Percentiles rank a stretch among this genome's conserved stretches.
These are phyloP conservation scores for Xenopus borealis DNA, from an alignment of 2,113 vertebrate species.

Conservation along the genomic window DNA sequence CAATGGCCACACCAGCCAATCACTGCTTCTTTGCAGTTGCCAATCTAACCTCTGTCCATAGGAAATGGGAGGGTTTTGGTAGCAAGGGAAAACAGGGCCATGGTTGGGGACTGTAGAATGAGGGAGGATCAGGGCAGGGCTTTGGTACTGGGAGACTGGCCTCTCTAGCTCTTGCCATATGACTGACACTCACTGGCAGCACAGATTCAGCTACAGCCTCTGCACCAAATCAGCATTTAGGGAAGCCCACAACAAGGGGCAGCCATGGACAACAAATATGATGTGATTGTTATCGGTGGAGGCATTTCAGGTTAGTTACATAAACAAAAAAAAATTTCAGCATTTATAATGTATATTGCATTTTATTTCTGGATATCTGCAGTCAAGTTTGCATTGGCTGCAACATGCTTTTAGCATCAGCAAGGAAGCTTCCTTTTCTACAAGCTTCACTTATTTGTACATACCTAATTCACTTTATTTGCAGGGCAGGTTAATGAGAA, in stretches of 20 bases:
- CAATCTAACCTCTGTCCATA: background rate
- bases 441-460: too few species aligned
- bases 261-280: slow-evolving; percentile 18
- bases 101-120: background rate
- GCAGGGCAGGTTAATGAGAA: too few species aligned
- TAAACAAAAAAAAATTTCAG: too few species aligned
- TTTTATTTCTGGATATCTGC: too few species aligned
- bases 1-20: slow-evolving; percentile 6
- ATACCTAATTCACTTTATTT: too few species aligned
- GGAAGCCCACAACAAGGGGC: background rate
- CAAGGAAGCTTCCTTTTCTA: too few species aligned
- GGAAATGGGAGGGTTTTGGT: background rate
- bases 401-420: too few species aligned
- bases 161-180: too few species aligned
- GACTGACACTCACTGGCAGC: too few species aligned
- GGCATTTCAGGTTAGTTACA: slow-evolving; percentile 30
- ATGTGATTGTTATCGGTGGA: slow-evolving; percentile 37
- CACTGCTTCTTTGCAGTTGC: background rate
- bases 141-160: background rate
- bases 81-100: background rate
- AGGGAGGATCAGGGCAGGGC: slow-evolving; percentile 6
- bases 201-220: background rate
- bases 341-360: too few species aligned
- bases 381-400: too few species aligned
- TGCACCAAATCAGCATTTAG: background rate